These are phyloP conservation scores for Pseudolaguvia tuberculata DNA, from an alignment of 2,113 vertebrate species.

Conservation along the genomic window DNA sequence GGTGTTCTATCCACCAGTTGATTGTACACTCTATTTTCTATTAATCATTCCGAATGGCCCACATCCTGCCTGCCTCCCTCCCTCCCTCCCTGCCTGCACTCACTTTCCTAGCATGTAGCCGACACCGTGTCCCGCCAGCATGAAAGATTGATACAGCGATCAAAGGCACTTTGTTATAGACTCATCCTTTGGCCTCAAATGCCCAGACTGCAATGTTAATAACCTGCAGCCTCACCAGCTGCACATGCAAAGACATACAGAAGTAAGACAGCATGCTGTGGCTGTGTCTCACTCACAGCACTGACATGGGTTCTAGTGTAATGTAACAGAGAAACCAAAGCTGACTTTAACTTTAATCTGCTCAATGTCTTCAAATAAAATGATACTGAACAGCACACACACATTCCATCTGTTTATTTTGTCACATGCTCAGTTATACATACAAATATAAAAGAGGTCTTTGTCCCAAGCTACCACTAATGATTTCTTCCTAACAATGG, in stretches of 20 bases:
- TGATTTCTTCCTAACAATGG: no score
- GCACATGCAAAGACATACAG: background rate
- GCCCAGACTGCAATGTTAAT: slow-evolving; percentile 28
- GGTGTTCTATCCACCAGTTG: background rate
- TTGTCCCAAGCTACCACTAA: no score
- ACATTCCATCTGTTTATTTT: no score
- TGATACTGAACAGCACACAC: no score
- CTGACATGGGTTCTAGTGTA: slow-evolving; percentile 3
- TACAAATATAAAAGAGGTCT: no score
- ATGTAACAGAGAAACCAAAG: background rate
- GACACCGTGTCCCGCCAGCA: slow-evolving; percentile 25
- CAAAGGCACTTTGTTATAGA: slow-evolving; percentile 53
- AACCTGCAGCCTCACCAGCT: slow-evolving; percentile 5
- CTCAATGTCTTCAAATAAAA: no score
- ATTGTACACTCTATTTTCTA: background rate
- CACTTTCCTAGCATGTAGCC: slow-evolving; percentile 34
- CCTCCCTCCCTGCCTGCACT: no score
- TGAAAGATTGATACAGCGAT: slow-evolving; percentile 58
- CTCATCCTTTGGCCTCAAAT: slow-evolving; percentile 38
- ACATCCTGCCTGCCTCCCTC: slow-evolving; percentile 28
- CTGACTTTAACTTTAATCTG: no score
- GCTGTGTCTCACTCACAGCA: slow-evolving; percentile 7
- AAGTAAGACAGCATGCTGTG: slow-evolving; percentile 20
- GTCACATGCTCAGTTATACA: no score
- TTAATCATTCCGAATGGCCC: slow-evolving; percentile 39